Base-by-base conservation (phyloP, 2,797 vertebrate species). In the Phrynocephalus guinanensis region DNA sequence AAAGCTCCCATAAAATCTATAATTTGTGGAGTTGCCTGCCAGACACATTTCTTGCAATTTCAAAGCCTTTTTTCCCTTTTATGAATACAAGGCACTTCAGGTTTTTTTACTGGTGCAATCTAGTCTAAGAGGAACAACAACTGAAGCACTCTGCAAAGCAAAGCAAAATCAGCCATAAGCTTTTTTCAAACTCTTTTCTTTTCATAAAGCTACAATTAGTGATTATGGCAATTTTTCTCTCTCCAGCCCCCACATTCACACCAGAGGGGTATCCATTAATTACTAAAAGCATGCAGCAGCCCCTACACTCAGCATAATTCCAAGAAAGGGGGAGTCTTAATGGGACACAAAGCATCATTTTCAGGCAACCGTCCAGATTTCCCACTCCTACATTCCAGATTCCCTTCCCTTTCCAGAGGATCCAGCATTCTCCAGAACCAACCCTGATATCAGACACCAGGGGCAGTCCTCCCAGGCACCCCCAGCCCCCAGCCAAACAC, bases 261-360 rank as follows among this genome's bases (percentile, higher is more conserved):
- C 56, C 82, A 56, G 52, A 38, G 52, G 52, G 52, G 52, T 56
- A 13, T 48, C 77, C 60, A 10, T 18, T 16, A 44, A 68, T 18
- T 52, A 44, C 66, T 48, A n/a, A 24, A 28, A 79, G 18, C 85
- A 50, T 71, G 9, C 38, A 79, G 38, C 0, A 91, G 26, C 18
- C 67, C 26, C 33, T 66, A 48, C 22, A 20, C 73, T 81, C 80
- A 38, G 0, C 83, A 66, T 3, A 8, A 15, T 79, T 30, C 77
- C 66, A 88, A 91, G 63, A 79, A 66, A 86, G 88, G 70, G 85
- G 68, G n/a, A 85, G 85, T 71, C 87, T 30, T 50, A 26, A 56
- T 6, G 68, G 85, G 83, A 80, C 0, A 13, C 38, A 76, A 81
- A 66, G 1, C 2, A 87, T 83, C 26, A 67, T 72, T 89, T 38